Base-by-base conservation (phyloP, 2,797 vertebrate species). In the Borostomias antarcticus region DNA sequence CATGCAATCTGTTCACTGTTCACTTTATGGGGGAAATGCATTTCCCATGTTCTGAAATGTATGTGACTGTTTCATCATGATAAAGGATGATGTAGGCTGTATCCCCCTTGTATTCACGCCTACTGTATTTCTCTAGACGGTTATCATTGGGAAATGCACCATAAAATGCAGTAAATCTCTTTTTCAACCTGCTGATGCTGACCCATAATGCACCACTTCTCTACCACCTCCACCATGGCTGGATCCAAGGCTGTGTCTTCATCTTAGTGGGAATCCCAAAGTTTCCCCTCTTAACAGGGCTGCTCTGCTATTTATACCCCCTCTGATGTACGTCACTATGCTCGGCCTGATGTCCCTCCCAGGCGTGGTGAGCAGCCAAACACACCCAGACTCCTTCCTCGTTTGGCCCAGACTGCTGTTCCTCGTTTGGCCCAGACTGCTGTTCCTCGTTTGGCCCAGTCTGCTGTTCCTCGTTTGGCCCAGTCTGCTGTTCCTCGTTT, bases 1-100 rank as follows among this genome's bases (percentile, higher is more conserved):
- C 73, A 58, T 58, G 66, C 80, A 78, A 77, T 86, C 89, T 87
- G 87, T 68, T 84, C 61, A 29, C 64, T 2, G 43, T 15, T 51
- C 70, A 68, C 54, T 57, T 47, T 8, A 8, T 4, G 25, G 15
- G 25, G 15, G 10, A n/a, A 57, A 19, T 10, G 63, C 26, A 59
- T 60, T 51, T 69, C 2, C 1, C 48, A 13, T 25, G 58, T 63
- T 66, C 66, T 67, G 73, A 50, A 70, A 50, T 45, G 13, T 26
- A 13, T 40, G 25, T 13, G 13, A 45, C n/a, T 45, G 40, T 45
- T 45, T 45, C 40, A 25, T 15, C 21, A 33, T 58, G 17, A n/a
- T 30, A 30, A n/a, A 56, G 29, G 9, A 33, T 26, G 33, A n/a
- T n/a, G n/a, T n/a, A n/a, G n/a, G n/a, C n/a, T 51, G 48, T 21